Base-by-base conservation (phyloP, 2,113 vertebrate genomes). In the Sander lucioperca region DNA sequence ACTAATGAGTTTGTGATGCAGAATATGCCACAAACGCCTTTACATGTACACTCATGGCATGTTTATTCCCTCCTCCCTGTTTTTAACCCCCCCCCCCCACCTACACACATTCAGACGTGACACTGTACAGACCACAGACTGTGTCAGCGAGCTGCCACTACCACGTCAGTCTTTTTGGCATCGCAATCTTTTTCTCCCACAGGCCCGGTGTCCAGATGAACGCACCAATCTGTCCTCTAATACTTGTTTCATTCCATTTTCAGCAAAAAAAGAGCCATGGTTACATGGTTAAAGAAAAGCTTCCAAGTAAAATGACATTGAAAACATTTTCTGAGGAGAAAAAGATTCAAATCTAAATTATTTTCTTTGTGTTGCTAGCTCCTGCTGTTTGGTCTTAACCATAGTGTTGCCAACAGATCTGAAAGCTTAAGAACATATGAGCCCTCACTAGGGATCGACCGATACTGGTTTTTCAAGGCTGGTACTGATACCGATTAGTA, bases 101-200 rank as follows among this genome's bases (percentile, higher is more conserved):
- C 77, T 62, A 16, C 43, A 36, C 68, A 75, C 30, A 56, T 16
- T 47, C 70, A 62, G 77, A 79, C 23, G 1, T 21, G 54, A 79
- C 8, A 48, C 51, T 12, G 63, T 68, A 61, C 81, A 70, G 83
- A 83, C 10, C 48, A 77, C 74, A 57, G 77, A 58, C 51, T 81
- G 76, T 45, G 30, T 83, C 86, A 86, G 72, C 68, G 39, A 74
- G 62, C 77, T 39, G 39, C 58, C 12, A 19, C 51, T 23, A 70
- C 66, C 43, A 25, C 16, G 50, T 89, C 89, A 48, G 62, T 57
- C 54, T 82, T 78, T 11, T 66, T 89, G 84, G 78, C 78, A 75
- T 33, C 0, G 56, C 48, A 45, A 3, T 56, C 65, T 74, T 33
- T 58, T 53, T 58, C 83, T 84, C 88, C 79, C 78, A 69, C 71